Evolutionary conservation across 1,140 invertebrate genomes (phyloP), one percentile per base, ranked within the genome.

Genomic region (Zaprionus taronus): DNA sequence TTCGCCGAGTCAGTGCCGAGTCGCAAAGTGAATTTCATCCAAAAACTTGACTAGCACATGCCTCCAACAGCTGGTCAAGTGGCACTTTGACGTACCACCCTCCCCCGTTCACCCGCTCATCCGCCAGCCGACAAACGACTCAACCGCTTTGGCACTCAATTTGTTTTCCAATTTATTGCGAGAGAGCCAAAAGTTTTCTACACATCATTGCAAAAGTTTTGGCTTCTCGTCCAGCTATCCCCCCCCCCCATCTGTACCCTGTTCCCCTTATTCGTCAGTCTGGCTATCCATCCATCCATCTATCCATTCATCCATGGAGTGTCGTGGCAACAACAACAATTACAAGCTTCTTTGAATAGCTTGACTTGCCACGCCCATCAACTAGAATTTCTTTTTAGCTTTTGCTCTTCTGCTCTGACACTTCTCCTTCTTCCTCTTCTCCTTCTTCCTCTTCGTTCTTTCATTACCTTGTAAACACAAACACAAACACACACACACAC

Each of bases 141-240:
- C 57, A 58, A 53, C 57, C 62, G 26, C 24, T 71, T 77, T 53
- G 58, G 55, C 36, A 55, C 53, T 51, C 75, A 81, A 72, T 79
- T 85, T 85, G 80, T 81, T 78, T 77, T 60, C 47, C 56, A 71
- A 74, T 83, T 83, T 81, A 68, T 73, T 63, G 57, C 47, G 15
- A 55, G 49, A 41, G 56, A 41, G 28, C 24, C 31, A 36, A 61
- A 75, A 53, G 66, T 63, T 70, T 61, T 60, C n/a, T 49, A 36
- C 75, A 61, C 53, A 67, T 67, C 53, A 73, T 80, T 80, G 65
- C 55, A 28, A 77, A 80, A 71, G 47, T 66, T 62, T 73, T 44
- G 36, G 22, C 44, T 51, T 12, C 57, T 12, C 22, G 60, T 31
- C 20, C 31, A 66, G 34, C 9, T 26, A 55, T 62, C 9, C 60